A percentile compares a stretch with the other conserved stretches of the same genome.
Conservation (phyloP, 2,888 invertebrate genomes). For the Anoplius nigerrimus region DNA sequence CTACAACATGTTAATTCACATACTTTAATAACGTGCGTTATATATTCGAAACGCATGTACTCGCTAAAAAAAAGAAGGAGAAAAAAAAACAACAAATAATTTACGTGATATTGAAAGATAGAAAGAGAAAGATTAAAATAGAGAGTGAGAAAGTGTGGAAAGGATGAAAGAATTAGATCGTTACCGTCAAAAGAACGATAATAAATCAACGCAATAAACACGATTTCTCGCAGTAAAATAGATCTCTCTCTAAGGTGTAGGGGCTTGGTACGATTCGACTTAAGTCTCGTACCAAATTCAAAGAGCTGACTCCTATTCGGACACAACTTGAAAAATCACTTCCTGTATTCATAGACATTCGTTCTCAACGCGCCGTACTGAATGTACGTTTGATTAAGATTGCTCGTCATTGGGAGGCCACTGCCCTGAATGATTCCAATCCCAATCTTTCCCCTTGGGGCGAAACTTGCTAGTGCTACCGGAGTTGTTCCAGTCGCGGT, state of each 20-base stretch:
- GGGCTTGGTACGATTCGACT: neutral
- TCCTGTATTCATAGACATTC: neutral
- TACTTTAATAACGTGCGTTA: neutral
- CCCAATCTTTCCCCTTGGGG: conserved; percentile 85
- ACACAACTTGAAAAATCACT: neutral
- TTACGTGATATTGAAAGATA: neutral
- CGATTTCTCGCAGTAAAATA: neutral
- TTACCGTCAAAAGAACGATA: neutral
- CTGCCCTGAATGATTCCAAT: conserved; percentile 78
- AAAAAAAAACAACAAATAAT: conserved; percentile 1
- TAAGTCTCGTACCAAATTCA: neutral
- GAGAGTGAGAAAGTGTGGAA: too few relatives aligned
- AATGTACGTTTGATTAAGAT: conserved; percentile 59
- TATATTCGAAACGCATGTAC: neutral
- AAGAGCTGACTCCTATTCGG: conserved; percentile 6
- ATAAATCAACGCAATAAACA: conserved; percentile 3
- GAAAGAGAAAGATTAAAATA: too few relatives aligned
- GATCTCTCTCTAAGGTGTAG: conserved; percentile 1
- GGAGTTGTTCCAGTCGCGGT: conserved; percentile 77
- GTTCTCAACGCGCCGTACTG: neutral
- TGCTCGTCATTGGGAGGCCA: conserved; percentile 72
- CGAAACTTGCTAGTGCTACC: conserved; percentile 79
- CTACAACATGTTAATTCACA: neutral
- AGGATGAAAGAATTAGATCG: too few relatives aligned
- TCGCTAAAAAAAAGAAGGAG: neutral